phyloP scores from a whole-genome alignment of 2,113 vertebrate species.

The Setophaga kirtlandii region DNA sequence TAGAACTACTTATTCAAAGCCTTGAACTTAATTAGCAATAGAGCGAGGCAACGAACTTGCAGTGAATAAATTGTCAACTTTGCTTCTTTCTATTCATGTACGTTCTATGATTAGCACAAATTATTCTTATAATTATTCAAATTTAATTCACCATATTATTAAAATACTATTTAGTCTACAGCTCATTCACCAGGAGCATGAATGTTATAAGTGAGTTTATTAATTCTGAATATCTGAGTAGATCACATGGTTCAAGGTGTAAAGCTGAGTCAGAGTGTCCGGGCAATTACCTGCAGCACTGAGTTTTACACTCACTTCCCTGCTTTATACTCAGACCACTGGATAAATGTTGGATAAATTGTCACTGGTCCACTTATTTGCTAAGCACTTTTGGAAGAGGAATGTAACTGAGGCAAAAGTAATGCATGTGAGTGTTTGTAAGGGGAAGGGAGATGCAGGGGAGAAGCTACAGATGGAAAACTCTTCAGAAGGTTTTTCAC shows the following conservation, averaged over 20 bases:
- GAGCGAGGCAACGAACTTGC: neutral
- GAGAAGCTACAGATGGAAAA: neutral
- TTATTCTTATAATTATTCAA: slow-evolving; percentile 41
- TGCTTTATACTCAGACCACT: neutral
- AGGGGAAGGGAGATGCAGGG: neutral
- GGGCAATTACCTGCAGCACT: neutral
- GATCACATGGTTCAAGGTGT: neutral
- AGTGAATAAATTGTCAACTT: slow-evolving; percentile 15
- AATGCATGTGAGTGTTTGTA: neutral
- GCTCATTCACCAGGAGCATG: slow-evolving; percentile 3
- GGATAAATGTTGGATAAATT: neutral
- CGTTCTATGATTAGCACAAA: neutral
- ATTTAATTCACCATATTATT: slow-evolving; percentile 32
- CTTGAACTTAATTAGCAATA: slow-evolving; percentile 11
- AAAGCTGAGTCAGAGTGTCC: neutral
- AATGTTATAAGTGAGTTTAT: slow-evolving; percentile 23
- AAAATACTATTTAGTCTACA: slow-evolving; percentile 46
- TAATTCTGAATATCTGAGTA: slow-evolving; percentile 33
- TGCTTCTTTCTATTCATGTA: neutral
- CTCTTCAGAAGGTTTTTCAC: neutral
- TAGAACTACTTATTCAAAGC: slow-evolving; percentile 16
- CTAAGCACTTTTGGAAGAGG: neutral
- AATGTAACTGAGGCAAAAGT: neutral
- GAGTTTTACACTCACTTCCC: neutral
- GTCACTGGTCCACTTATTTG: accelerated